Evolutionary conservation across 35 echinoderm and acorn worm genomes (phyloP).

Genomic region (Ptychodera flava): DNA sequence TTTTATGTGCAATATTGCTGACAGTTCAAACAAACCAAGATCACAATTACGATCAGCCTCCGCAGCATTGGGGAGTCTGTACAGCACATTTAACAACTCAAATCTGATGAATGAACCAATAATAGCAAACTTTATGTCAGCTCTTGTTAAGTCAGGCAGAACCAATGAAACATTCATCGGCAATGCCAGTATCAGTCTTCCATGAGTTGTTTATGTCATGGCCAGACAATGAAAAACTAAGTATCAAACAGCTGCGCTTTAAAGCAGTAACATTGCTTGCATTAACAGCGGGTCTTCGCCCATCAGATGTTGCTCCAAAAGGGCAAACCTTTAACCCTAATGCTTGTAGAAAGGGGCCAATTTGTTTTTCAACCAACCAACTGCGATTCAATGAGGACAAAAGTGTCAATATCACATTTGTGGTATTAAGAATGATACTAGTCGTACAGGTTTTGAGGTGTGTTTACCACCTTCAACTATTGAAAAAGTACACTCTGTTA

Average conservation of each 20-base stretch:
- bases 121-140: background rate
- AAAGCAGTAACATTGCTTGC: slow-evolving; percentile 32
- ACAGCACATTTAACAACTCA: background rate
- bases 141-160: slow-evolving; percentile 13
- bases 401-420: slow-evolving; percentile 16
- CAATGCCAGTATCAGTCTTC: slow-evolving; percentile 27
- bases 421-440: slow-evolving; percentile 34
- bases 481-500: slow-evolving; percentile 4
- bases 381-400: too few species aligned
- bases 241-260: slow-evolving; percentile 24
- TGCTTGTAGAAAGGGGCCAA: background rate
- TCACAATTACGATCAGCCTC: slow-evolving; percentile 8
- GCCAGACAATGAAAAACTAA: slow-evolving; percentile 15
- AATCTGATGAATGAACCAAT: background rate
- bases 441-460: slow-evolving; percentile 19
- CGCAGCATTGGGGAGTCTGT: slow-evolving; percentile 11
- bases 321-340: background rate
- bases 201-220: background rate
- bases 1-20: slow-evolving; percentile 6
- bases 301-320: slow-evolving; percentile 42
- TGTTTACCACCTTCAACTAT: background rate
- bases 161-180: slow-evolving; percentile 34
- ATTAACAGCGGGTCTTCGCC: background rate
- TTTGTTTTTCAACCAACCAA: background rate
- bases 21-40: slow-evolving; percentile 4